Base-by-base conservation (phyloP, 2,797 vertebrate species). In the Nannoperca australis region DNA sequence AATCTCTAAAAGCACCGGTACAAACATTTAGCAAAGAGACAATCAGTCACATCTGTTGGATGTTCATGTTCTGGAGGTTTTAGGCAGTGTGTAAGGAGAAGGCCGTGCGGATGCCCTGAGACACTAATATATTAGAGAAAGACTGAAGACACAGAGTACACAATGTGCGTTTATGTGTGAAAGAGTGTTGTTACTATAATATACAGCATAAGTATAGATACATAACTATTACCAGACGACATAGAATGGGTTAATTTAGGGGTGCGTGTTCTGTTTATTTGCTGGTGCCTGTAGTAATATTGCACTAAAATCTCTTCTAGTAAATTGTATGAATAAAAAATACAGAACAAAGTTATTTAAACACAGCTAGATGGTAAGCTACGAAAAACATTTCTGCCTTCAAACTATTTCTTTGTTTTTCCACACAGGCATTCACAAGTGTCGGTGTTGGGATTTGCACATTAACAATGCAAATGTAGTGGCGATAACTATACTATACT, bases 51-150 rank as follows among this genome's bases (percentile, higher is more conserved):
- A 51, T 68, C 17, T 15, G 70, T 68, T 58, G 51, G 14, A 42
- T 72, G 79, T 73, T 53, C 6, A n/a, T 14, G 38, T n/a, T 74
- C 32, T 69, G 54, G 64, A 74, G 77, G 69, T 81, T 78, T 77
- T 74, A 49, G 90, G 89, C 88, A 90, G 91, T 85, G 85, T 78
- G 65, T 83, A 69, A 78, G 62, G 70, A 82, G 82, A 80, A 89
- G 88, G 87, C 84, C 85, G 85, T 47, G 71, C 58, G 73, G 71
- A 85, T 53, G 83, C 87, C 91, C 92, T 93, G 91, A 93, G 91
- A 89, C 87, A 78, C 75, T 50, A 60, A 65, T 2, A 40, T 44
- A 77, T 61, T 66, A 70, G 32, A 82, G 55, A 68, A 58, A 86
- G 55, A 73, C 73, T 14, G 30, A 36, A 62, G 64, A 79, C 60